Conservation (phyloP, 2,797 vertebrate species). For the Sebastes itinus region DNA sequence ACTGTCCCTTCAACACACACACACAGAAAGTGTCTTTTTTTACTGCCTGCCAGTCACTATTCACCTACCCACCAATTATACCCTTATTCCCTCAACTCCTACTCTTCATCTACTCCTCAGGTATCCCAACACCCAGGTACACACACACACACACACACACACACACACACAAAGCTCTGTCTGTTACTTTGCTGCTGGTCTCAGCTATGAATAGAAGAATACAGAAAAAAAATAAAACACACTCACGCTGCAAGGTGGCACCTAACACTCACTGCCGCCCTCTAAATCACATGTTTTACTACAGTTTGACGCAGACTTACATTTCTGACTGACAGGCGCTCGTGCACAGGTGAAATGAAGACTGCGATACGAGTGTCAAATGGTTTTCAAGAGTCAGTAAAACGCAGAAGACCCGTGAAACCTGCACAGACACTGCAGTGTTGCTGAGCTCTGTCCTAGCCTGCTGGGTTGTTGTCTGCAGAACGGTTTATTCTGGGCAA, state of each 20-base stretch:
- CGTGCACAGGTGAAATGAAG: conserved; percentile 32
- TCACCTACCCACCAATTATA: conserved; percentile 51
- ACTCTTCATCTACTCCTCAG: conserved; percentile 43
- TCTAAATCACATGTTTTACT: conserved; percentile 32
- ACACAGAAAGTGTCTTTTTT: conserved; percentile 15
- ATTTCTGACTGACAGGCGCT: conserved; percentile 45
- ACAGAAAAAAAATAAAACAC: conserved; percentile 3
- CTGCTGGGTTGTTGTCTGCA: conserved; percentile 43
- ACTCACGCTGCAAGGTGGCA: not conserved
- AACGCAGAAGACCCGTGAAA: conserved; percentile 43
- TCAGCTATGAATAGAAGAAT: conserved; percentile 29
- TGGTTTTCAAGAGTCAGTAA: conserved; percentile 20
- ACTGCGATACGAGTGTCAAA: conserved; percentile 32
- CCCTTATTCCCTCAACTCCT: conserved; percentile 44
- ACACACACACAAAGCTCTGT: conserved; percentile 20
- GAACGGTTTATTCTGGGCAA: conserved; percentile 63
- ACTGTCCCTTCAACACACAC: conserved; percentile 47
- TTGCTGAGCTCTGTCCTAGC: conserved; percentile 17
- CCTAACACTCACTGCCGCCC: not conserved
- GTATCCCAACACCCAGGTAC: conserved; percentile 2
- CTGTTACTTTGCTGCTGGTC: conserved; percentile 1
- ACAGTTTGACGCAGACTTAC: conserved; percentile 29
- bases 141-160: conserved; percentile 21
- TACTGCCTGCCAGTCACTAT: conserved; percentile 45
- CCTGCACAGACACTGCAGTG: conserved; percentile 30